Evolutionary conservation across 2,113 vertebrate genomes (phyloP), one percentile per base, ranked within the genome.

Genomic region (Axis porcinus): DNA sequence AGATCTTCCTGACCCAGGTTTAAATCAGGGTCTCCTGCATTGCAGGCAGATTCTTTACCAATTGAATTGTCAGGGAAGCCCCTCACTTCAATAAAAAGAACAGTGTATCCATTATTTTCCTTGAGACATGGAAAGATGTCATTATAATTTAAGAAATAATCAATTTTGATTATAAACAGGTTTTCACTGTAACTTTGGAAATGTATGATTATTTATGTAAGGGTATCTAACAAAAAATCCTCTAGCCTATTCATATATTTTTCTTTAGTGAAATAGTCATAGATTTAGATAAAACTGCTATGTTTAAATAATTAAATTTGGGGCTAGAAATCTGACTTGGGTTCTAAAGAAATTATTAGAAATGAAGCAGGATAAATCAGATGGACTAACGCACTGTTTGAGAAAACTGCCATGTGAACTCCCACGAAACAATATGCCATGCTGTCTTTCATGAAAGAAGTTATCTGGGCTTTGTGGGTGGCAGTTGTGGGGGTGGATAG

Each of bases 321-420:
- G 45, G 62, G 23, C 28, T 76, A 93, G 74, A 97, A 97, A 88
- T 85, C 16, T 84, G 74, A 64, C 28, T 78, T 95, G 54, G 95
- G 86, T 70, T 98, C n/a, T 62, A 96, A 97, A 96, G 45, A 30
- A 21, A 96, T 97, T 97, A 96, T 36, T 86, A 98, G 83, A 70
- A 96, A 76, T 95, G 92, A 96, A 54, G 10, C 74, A 88, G 88
- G 55, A 86, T 97, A 64, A 78, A 79, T 98, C 78, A 96, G 87
- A 81, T 95, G 84, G 15, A 83, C 84, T 89, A 94, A 25, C 23
- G 55, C 55, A 97, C 81, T 96, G 90, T 87, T 97, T 89, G 82
- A 96, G 94, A 92, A 98, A 98, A 54, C 30, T 91, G 57, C 93
- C 74, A 21, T 94, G 25, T 94, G 87, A 50, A 97, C 94, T 95